phyloP scores from a whole-genome alignment of 2,888 invertebrate species.

The Operophtera brumata region DNA sequence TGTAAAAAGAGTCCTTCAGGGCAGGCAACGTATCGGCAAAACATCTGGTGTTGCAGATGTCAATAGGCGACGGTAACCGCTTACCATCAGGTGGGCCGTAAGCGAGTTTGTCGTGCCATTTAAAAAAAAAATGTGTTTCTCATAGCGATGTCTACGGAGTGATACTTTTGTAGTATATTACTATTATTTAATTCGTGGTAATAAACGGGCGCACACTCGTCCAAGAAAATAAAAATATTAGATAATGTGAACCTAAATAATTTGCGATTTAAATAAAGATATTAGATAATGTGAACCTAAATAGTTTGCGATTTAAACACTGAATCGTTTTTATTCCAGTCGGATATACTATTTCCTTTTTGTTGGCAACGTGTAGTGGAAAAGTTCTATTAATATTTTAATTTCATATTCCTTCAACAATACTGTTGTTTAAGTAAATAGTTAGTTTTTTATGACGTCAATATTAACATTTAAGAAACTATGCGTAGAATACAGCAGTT shows the following conservation, averaged over 20 bases:
- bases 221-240: slow-evolving; percentile 45
- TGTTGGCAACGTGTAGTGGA: slow-evolving; percentile 21
- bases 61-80: too few relatives aligned
- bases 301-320: slow-evolving; percentile 32
- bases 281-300: slow-evolving; percentile 47
- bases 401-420: slow-evolving; percentile 23
- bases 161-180: neutral
- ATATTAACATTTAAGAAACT: neutral
- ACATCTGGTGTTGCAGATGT: too few relatives aligned
- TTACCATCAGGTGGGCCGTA: too few relatives aligned
- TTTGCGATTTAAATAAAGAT: slow-evolving; percentile 38
- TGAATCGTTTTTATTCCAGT: slow-evolving; percentile 26
- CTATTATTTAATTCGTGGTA: neutral
- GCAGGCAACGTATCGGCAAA: too few relatives aligned
- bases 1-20: too few relatives aligned
- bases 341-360: slow-evolving; percentile 27
- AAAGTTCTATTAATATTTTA: slow-evolving; percentile 22
- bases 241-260: slow-evolving; percentile 45
- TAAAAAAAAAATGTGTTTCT: too few relatives aligned
- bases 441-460: slow-evolving; percentile 7
- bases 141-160: neutral
- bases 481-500: too few relatives aligned
- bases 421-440: slow-evolving; percentile 11
- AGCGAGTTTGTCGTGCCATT: too few relatives aligned
- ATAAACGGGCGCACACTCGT: slow-evolving; percentile 23